These are phyloP conservation scores for Melanogrammus aeglefinus DNA, from an alignment of 2,797 vertebrate species.

Conservation along the genomic window DNA sequence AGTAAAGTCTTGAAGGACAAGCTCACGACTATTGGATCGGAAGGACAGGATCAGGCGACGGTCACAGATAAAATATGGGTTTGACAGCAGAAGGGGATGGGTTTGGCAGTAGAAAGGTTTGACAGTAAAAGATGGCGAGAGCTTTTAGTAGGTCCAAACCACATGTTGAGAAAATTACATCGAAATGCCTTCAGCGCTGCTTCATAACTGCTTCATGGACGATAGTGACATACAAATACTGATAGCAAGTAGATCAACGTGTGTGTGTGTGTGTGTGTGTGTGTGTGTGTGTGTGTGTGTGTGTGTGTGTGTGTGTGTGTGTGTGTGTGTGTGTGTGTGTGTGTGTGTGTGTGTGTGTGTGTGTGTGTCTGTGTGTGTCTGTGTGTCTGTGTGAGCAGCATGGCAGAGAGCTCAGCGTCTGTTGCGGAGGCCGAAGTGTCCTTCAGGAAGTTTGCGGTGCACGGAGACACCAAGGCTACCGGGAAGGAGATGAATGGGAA, in stretches of 20 bases:
- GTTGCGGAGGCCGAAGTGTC: constrained; percentile 65
- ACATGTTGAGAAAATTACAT: neutral
- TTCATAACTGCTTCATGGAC: neutral
- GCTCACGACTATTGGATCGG: too few relatives aligned
- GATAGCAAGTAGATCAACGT: neutral
- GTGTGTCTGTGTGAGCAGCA: constrained; percentile 39
- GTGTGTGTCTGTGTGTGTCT: neutral
- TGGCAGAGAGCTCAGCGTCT: constrained; percentile 66
- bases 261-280: neutral
- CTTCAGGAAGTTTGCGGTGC: constrained; percentile 79
- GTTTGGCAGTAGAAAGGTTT: neutral
- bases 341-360: constrained; percentile 1
- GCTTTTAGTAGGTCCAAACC: neutral
- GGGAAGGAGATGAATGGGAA: constrained; percentile 82
- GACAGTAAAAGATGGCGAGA: neutral
- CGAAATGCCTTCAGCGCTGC: neutral
- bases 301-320: constrained; percentile 4
- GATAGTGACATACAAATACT: neutral
- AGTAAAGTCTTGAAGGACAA: neutral
- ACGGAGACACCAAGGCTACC: constrained; percentile 76
- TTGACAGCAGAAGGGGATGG: neutral
- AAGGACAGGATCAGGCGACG: neutral
- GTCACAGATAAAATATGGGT: neutral
- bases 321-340: neutral
- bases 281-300: neutral